Percentiles rank a stretch among this genome's conserved stretches.
These are phyloP conservation scores for Patiria miniata DNA, from an alignment of 35 echinoderm and acorn worm genomes.

Conservation along the genomic window DNA sequence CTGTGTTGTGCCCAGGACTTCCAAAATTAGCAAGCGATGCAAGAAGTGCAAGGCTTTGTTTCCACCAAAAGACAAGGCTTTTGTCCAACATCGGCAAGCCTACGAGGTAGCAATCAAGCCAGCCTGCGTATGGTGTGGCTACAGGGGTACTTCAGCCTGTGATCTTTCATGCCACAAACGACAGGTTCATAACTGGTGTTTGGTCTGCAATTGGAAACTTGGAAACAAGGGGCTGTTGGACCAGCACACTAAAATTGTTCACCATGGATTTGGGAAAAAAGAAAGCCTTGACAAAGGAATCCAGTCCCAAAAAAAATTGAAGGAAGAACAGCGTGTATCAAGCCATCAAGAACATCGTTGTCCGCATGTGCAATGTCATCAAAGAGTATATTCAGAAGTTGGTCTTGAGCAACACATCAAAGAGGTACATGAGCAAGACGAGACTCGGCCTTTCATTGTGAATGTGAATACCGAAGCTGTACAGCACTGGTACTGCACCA, in stretches of 20 bases:
- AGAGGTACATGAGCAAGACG: neutral
- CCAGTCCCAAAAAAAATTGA: neutral
- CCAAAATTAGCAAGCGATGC: neutral
- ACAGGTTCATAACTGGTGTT: neutral
- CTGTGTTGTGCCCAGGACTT: too few relatives aligned
- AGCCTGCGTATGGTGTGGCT: neutral
- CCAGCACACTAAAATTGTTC: neutral
- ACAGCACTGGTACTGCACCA: conserved; percentile 12
- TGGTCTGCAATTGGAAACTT: neutral
- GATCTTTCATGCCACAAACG: neutral
- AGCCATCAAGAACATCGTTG: neutral
- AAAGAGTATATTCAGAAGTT: too few relatives aligned
- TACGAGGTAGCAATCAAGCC: neutral
- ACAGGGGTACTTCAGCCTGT: neutral
- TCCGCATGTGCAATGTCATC: neutral
- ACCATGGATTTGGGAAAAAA: neutral
- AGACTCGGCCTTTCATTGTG: neutral
- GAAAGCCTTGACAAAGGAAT: neutral
- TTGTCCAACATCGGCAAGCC: neutral
- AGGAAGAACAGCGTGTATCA: neutral
- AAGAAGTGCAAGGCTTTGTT: neutral
- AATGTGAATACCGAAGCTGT: neutral
- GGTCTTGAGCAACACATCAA: neutral
- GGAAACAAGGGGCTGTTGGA: neutral
- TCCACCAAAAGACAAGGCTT: neutral